phyloP scores from a whole-genome alignment of 2,888 invertebrate species.

The Notodonta ziczac region DNA sequence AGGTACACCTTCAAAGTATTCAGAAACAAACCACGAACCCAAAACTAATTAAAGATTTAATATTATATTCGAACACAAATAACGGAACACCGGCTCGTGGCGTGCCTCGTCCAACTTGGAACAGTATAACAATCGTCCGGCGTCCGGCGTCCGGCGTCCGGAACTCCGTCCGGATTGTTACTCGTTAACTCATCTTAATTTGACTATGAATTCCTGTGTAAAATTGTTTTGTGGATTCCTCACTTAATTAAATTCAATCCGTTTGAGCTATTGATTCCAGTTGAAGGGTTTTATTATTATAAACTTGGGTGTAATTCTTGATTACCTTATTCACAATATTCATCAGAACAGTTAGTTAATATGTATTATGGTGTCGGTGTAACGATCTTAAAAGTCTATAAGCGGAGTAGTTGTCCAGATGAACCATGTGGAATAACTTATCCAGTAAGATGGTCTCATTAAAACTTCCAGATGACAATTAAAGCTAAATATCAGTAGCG shows the following conservation, averaged over 20 bases:
- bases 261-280: constrained; percentile 34
- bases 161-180: constrained; percentile 32
- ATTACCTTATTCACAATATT: background rate
- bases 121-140: constrained; percentile 4
- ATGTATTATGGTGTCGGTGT: too few species aligned
- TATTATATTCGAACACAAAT: constrained; percentile 1
- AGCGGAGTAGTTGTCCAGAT: too few species aligned
- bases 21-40: background rate
- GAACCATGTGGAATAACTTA: background rate
- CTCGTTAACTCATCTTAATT: constrained; percentile 48
- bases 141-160: constrained; percentile 6
- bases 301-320: background rate
- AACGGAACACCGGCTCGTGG: background rate
- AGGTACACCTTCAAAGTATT: background rate
- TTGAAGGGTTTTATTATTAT: constrained; percentile 26
- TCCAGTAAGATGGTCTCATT: background rate
- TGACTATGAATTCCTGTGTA: constrained; percentile 42
- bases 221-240: constrained; percentile 39
- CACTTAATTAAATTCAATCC: constrained; percentile 47
- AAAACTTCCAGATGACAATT: background rate
- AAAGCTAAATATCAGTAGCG: background rate
- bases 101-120: background rate
- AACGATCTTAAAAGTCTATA: too few species aligned
- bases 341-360: too few species aligned
- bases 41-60: constrained; percentile 5